phyloP scores from a whole-genome alignment of 2,113 vertebrate genomes.

The Eclectus roratus region DNA sequence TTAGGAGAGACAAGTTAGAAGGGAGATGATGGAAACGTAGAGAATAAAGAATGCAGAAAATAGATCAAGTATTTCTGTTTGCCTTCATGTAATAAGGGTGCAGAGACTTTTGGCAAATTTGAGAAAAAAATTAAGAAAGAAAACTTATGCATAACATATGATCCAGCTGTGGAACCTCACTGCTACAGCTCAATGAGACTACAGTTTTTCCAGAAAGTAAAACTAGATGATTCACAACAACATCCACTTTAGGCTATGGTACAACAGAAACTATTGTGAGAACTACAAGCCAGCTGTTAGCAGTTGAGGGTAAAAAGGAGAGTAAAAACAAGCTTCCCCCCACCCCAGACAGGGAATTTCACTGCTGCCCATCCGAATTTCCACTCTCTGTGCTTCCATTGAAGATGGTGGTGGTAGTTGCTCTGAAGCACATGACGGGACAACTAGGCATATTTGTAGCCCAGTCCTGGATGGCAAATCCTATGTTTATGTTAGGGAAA shows the following conservation, averaged over 20 bases:
- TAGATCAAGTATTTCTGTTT: background rate
- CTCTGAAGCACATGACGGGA: background rate
- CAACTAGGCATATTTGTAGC: background rate
- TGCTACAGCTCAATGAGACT: background rate
- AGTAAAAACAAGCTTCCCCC: background rate
- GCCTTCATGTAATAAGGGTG: background rate
- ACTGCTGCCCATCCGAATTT: background rate
- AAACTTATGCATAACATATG: background rate
- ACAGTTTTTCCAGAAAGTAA: background rate
- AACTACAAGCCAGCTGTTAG: background rate
- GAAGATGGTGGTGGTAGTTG: background rate
- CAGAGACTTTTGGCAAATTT: background rate
- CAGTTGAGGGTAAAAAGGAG: background rate
- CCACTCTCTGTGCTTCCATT: background rate
- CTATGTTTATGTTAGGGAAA: background rate
- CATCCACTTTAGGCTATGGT: background rate
- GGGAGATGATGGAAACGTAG: background rate
- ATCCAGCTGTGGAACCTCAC: background rate
- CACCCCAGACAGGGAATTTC: background rate
- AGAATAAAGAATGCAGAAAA: background rate
- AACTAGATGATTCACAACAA: background rate
- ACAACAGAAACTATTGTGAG: background rate
- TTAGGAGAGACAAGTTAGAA: conserved; percentile 6
- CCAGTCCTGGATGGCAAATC: background rate
- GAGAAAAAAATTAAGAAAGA: background rate